Percentiles rank a stretch among this genome's conserved stretches.
Evolutionary conservation across 1,140 invertebrate species (phyloP).

Genomic region (Aphidius gifuensis): DNA sequence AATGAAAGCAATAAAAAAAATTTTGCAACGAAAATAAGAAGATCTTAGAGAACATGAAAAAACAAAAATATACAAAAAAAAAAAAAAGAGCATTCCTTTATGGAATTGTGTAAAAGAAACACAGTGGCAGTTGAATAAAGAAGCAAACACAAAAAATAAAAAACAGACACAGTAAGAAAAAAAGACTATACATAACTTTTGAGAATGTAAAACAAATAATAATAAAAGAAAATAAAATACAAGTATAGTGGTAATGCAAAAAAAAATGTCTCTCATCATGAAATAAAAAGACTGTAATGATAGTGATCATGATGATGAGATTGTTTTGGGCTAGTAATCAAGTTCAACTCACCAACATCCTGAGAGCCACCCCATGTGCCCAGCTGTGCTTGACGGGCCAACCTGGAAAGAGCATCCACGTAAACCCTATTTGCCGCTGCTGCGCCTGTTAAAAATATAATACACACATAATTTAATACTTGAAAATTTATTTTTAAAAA

Average conservation of each 20-base stretch:
- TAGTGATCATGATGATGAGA: conserved; percentile 13
- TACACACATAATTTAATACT: conserved; percentile 8
- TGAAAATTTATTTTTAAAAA: conserved; percentile 9
- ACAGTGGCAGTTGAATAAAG: not conserved
- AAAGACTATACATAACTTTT: no score
- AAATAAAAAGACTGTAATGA: conserved; percentile 8
- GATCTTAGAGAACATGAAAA: not conserved
- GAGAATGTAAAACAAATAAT: not conserved
- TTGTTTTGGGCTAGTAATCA: conserved; percentile 31
- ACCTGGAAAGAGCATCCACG: conserved; percentile 81
- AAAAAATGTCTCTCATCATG: conserved; percentile 9
- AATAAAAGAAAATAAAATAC: not conserved
- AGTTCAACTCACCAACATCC: conserved; percentile 76
- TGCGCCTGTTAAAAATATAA: conserved; percentile 65
- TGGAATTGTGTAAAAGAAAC: not conserved
- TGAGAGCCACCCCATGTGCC: conserved; percentile 83
- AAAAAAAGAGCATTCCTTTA: conserved; percentile 6
- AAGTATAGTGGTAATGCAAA: no score
- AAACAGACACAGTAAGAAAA: not conserved
- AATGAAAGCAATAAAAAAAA: conserved; percentile 8
- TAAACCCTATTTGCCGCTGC: conserved; percentile 82
- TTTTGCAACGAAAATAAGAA: conserved; percentile 2
- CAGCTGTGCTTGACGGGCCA: conserved; percentile 83
- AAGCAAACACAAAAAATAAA: no score
- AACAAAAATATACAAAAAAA: no score